Conservation (phyloP, 2,888 invertebrate genomes). For the Chloroclystis v-ata region DNA sequence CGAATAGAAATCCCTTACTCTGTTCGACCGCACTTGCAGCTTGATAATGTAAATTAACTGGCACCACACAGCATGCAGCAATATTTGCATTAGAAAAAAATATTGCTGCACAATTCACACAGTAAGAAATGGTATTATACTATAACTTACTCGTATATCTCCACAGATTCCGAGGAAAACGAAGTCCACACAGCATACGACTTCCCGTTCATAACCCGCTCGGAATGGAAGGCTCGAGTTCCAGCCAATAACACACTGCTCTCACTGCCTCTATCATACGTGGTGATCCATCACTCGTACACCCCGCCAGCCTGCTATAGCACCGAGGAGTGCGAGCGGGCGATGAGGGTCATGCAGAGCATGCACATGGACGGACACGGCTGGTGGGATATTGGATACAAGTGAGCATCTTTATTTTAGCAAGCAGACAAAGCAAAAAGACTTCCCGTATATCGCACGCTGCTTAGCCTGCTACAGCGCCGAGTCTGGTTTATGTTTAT, state of each 20-base stretch:
- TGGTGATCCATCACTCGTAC: conserved; percentile 85
- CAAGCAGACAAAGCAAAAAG: too few relatives aligned
- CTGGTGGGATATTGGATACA: conserved; percentile 83
- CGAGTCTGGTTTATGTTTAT: too few relatives aligned
- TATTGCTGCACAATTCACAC: too few relatives aligned
- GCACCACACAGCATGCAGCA: too few relatives aligned
- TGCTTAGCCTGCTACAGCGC: too few relatives aligned
- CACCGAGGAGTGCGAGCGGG: conserved; percentile 68
- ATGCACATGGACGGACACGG: conserved; percentile 78
- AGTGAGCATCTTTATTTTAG: conserved; percentile 34
- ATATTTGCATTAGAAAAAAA: too few relatives aligned
- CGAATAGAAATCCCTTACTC: too few relatives aligned
- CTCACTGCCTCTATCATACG: conserved; percentile 83
- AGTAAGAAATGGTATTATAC: too few relatives aligned
- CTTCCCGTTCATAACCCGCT: conserved; percentile 59
- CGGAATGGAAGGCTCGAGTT: conserved; percentile 81
- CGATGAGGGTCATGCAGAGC: conserved; percentile 81
- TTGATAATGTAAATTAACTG: too few relatives aligned
- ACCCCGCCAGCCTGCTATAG: conserved; percentile 77
- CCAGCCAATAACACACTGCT: conserved; percentile 63
- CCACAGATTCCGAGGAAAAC: conserved; percentile 40
- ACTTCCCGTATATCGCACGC: too few relatives aligned
- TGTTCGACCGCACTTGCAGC: too few relatives aligned
- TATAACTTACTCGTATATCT: too few relatives aligned
- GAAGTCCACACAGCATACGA: conserved; percentile 46